Base-by-base conservation (phyloP, 2,888 invertebrate genomes). In the Drosophila algonquin region DNA sequence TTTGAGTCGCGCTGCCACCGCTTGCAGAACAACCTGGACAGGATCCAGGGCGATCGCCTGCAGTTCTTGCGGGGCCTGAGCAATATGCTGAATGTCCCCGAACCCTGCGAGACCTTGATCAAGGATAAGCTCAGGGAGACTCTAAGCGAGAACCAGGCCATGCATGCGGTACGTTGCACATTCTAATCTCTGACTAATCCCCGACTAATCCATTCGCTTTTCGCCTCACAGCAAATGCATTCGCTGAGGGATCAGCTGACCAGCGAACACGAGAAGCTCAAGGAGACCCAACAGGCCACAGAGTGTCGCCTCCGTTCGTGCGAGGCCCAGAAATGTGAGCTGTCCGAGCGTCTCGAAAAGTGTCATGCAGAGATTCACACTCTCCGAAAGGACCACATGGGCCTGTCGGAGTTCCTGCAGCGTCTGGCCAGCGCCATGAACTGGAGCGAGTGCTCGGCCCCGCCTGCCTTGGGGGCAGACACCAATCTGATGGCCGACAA, bases 101-200 rank as follows among this genome's bases (percentile, higher is more conserved):
- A 97, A 86, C 95, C 96, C 0, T 94, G 95, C 64, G 97, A 97
- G 90, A 94, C 94, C 56, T 93, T 96, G 40, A 95, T 97, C 72
- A 96, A 96, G 90, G 97, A 97, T 73, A 94, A 96, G 75, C 94
- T 97, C 61, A 93, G 96, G 18, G 96, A 97, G 91, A 93, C 96
- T 51, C 92, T 96, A 32, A 94, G 94, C 67, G 97, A 97, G 68
- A 95, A 95, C 91, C 96, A 96, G 91, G 95, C 96, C 75, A 95
- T 95, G 93, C 93, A 94, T 81, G 93, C 95, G 92, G 97, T 96
- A 93, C 92, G 93, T 45, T 1, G 4, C 3, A 1, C 12, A 0
- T 7, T 40, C 14, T 40, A 45, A 0, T 4, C 10, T 50, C 14
- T 10, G 0, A n/a, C 10, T 2, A 18, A n/a, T 12, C 7, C 21